Conservation (phyloP, 1,140 invertebrate genomes). For the Heliconius hewitsoni region DNA sequence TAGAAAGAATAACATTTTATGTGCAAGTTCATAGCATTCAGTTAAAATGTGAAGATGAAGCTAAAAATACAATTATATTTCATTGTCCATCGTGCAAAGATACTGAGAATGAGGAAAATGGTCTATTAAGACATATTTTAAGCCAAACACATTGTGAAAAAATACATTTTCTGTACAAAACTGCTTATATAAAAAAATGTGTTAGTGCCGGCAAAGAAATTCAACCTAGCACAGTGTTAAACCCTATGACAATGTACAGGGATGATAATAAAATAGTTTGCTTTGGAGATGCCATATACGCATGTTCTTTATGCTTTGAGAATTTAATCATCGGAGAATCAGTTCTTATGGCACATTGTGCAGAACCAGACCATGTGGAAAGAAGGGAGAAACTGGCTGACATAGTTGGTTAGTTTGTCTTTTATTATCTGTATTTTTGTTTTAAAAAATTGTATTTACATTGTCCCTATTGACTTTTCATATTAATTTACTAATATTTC, state of each 20-base stretch:
- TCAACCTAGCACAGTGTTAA: constrained; percentile 70
- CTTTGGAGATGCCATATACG: constrained; percentile 73
- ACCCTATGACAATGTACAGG: constrained; percentile 72
- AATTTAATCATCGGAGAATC: constrained; percentile 71
- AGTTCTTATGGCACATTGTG: constrained; percentile 67
- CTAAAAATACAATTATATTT: constrained; percentile 57
- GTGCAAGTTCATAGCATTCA: constrained; percentile 72
- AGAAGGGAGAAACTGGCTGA: constrained; percentile 55
- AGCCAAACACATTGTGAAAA: constrained; percentile 69
- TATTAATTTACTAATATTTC: constrained; percentile 5
- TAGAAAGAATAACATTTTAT: constrained; percentile 72
- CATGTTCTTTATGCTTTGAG: constrained; percentile 72
- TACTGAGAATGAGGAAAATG: constrained; percentile 59
- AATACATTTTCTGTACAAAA: constrained; percentile 75
- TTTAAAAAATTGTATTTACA: not conserved
- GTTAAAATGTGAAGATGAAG: constrained; percentile 51
- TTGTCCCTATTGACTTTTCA: constrained; percentile 2
- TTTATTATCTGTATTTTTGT: constrained; percentile 27
- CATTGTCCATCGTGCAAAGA: constrained; percentile 61
- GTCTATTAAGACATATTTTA: constrained; percentile 63
- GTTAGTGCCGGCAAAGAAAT: constrained; percentile 64
- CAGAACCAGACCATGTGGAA: constrained; percentile 54
- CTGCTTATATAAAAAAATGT: constrained; percentile 75
- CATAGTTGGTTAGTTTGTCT: constrained; percentile 47
- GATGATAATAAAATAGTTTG: constrained; percentile 78